Percentiles rank a stretch among this genome's conserved stretches.
Evolutionary conservation across 1,140 invertebrate species (phyloP).

Genomic region (Drosophila pectinifera): DNA sequence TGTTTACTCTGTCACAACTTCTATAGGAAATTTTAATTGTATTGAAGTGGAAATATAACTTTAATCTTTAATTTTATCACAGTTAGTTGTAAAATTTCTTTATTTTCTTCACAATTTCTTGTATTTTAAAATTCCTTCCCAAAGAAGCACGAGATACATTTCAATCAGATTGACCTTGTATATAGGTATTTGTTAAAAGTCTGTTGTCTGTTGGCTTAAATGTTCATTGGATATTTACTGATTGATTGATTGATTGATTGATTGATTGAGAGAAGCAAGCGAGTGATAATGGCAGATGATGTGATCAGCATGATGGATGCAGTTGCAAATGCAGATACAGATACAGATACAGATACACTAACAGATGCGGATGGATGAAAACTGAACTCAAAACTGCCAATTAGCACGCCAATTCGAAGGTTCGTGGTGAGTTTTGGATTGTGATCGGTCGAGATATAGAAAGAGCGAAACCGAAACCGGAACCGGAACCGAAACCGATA

Average conservation of each 20-base stretch:
- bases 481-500: conserved; percentile 16
- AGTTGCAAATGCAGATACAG: conserved; percentile 16
- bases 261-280: conserved; percentile 38
- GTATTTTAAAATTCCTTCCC: too few relatives aligned
- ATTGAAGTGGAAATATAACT: too few relatives aligned
- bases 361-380: conserved; percentile 58
- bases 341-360: conserved; percentile 20
- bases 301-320: conserved; percentile 36
- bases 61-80: too few relatives aligned
- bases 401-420: conserved; percentile 66
- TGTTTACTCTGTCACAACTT: neutral
- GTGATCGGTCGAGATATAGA: conserved; percentile 22
- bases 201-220: conserved; percentile 26
- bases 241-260: conserved; percentile 4
- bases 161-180: neutral
- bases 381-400: conserved; percentile 67
- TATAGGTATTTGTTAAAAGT: conserved; percentile 3
- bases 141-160: neutral
- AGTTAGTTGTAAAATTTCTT: too few relatives aligned
- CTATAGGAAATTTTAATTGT: too few relatives aligned
- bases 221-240: conserved; percentile 15
- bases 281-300: conserved; percentile 39
- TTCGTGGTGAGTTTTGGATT: conserved; percentile 32
- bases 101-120: too few relatives aligned
- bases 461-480: conserved; percentile 5